Evolutionary conservation across 2,888 invertebrate genomes (phyloP).

Genomic region (Drosophila atroscutellata): DNA sequence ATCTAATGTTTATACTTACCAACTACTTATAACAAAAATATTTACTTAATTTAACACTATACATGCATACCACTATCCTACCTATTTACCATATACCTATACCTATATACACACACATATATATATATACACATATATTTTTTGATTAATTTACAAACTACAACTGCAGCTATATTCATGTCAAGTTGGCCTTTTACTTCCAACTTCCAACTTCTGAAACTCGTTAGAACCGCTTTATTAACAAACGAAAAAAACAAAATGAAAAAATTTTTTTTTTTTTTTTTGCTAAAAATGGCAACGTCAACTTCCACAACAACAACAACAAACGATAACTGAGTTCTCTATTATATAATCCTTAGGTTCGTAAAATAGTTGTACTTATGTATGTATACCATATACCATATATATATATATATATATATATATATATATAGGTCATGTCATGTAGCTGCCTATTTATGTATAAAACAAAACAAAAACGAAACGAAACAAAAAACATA

Average conservation of each 20-base stretch:
- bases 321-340: constrained; percentile 53
- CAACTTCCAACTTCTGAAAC: constrained; percentile 27
- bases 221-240: constrained; percentile 62
- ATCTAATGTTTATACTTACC: constrained; percentile 60
- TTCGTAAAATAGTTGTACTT: constrained; percentile 51
- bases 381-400: constrained; percentile 29
- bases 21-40: constrained; percentile 43
- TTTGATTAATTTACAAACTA: constrained; percentile 65
- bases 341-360: constrained; percentile 54
- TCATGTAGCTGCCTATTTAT: constrained; percentile 23
- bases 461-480: constrained; percentile 12
- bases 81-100: constrained; percentile 23
- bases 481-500: constrained; percentile 3
- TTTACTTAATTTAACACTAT: constrained; percentile 53
- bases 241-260: constrained; percentile 31
- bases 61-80: constrained; percentile 42
- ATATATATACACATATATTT: constrained; percentile 54
- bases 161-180: constrained; percentile 21
- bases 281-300: constrained; percentile 37
- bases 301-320: constrained; percentile 38
- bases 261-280: constrained; percentile 4
- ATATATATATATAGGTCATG: constrained; percentile 10
- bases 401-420: constrained; percentile 12
- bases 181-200: constrained; percentile 31
- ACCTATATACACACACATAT: constrained; percentile 35